A percentile compares a stretch with the other conserved stretches of the same genome.
phyloP scores from a whole-genome alignment of 2,113 vertebrate genomes.

The Mormyrus lacerda region DNA sequence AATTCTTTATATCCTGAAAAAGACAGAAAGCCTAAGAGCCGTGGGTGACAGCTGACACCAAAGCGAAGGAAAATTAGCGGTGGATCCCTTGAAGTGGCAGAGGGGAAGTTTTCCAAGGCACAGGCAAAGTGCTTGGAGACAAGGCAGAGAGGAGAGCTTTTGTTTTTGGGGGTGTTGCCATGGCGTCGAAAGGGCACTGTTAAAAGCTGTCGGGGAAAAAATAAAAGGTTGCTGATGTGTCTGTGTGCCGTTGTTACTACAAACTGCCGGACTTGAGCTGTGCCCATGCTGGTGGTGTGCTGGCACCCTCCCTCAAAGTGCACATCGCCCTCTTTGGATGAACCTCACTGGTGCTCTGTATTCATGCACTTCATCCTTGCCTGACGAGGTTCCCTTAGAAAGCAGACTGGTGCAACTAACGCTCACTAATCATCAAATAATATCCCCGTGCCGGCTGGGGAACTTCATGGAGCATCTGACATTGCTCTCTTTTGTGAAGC shows the following conservation, averaged over 20 bases:
- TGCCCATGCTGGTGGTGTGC: not conserved
- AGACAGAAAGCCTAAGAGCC: not conserved
- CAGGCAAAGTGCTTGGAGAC: not conserved
- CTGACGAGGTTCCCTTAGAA: not conserved
- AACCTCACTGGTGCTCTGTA: not conserved
- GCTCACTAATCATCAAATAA: not conserved
- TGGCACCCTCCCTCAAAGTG: not conserved
- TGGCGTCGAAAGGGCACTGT: not conserved
- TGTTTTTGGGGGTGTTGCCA: not conserved
- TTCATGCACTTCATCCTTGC: not conserved
- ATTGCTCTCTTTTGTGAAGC: not conserved
- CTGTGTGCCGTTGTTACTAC: not conserved
- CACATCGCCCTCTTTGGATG: not conserved
- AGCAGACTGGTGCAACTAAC: not conserved
- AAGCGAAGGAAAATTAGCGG: not conserved
- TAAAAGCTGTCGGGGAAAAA: not conserved
- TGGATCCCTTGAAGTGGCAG: not conserved
- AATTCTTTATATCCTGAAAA: constrained; percentile 13
- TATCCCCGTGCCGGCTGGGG: not conserved
- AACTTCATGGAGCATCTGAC: not conserved
- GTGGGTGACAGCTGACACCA: constrained; percentile 4
- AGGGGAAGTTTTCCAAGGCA: not conserved
- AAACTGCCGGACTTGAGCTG: not conserved
- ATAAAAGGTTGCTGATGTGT: not conserved
- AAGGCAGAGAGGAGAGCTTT: not conserved